Conservation (phyloP, 23 tunicate genomes). For the Halocynthia aurantium region DNA sequence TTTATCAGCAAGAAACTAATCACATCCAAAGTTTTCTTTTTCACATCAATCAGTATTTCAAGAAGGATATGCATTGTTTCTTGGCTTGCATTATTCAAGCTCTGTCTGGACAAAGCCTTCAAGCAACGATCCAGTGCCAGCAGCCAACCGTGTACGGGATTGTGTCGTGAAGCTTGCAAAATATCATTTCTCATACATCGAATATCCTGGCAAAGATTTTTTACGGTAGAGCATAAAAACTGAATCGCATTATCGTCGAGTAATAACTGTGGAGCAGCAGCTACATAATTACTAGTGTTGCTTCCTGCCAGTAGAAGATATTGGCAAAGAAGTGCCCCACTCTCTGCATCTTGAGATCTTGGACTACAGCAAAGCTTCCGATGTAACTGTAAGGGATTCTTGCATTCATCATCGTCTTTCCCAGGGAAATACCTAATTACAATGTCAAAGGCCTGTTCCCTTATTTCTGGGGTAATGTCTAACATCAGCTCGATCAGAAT, state of each 20-base stretch:
- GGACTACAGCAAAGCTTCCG: constrained; percentile 16
- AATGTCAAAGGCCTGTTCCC: constrained; percentile 17
- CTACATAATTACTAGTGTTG: background rate
- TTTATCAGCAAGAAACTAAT: constrained; percentile 22
- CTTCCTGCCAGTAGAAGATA: background rate
- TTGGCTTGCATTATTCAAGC: too few species aligned
- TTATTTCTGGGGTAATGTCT: constrained; percentile 45
- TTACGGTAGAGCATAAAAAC: background rate
- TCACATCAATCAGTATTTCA: background rate
- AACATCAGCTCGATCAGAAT: constrained; percentile 19
- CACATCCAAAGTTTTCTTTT: constrained; percentile 1
- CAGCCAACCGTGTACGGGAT: constrained; percentile 58
- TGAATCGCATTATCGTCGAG: background rate
- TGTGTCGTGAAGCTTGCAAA: constrained; percentile 19
- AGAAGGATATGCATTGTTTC: background rate
- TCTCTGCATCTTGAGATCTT: constrained; percentile 38
- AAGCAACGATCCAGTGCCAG: constrained; percentile 34
- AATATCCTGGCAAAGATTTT: constrained; percentile 3
- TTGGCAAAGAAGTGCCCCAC: constrained; percentile 32
- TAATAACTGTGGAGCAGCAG: background rate
- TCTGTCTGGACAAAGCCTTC: background rate
- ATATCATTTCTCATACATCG: background rate
- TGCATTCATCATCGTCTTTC: too few species aligned
- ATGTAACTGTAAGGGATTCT: background rate
- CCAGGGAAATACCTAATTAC: constrained; percentile 10